Conservation (phyloP, 2,797 vertebrate genomes). For the Picus viridis region DNA sequence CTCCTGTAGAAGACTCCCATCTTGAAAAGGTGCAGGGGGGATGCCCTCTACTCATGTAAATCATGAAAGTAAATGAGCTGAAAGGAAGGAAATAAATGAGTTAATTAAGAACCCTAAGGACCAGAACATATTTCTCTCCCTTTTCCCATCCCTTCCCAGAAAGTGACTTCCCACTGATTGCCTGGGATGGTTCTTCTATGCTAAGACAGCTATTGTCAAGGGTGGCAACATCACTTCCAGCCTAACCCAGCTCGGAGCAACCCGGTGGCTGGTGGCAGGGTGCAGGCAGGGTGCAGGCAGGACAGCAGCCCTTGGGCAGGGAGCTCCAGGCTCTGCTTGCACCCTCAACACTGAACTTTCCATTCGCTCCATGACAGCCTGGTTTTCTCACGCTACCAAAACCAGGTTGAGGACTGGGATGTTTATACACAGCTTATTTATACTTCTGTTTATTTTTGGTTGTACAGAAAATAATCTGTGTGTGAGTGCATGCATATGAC, state of each 20-base stretch:
- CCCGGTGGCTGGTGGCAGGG: not conserved
- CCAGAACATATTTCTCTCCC: not conserved
- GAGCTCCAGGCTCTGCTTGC: not conserved
- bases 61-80: not conserved
- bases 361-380: accelerated
- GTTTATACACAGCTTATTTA: slow-evolving; percentile 26
- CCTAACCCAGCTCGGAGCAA: accelerated
- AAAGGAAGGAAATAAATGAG: not conserved
- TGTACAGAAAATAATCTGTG: not conserved
- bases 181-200: not conserved
- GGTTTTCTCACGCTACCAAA: not conserved
- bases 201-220: not conserved
- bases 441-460: not conserved
- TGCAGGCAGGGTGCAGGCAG: too few species aligned
- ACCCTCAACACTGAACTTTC: not conserved
- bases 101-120: not conserved
- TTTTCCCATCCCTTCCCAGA: not conserved
- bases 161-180: not conserved
- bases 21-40: not conserved
- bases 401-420: not conserved
- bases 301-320: not conserved
- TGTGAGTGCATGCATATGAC: not conserved
- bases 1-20: not conserved
- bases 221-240: not conserved
- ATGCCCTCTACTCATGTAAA: not conserved